phyloP scores from a whole-genome alignment of 2,888 invertebrate genomes.

The Lottia gigantea region DNA sequence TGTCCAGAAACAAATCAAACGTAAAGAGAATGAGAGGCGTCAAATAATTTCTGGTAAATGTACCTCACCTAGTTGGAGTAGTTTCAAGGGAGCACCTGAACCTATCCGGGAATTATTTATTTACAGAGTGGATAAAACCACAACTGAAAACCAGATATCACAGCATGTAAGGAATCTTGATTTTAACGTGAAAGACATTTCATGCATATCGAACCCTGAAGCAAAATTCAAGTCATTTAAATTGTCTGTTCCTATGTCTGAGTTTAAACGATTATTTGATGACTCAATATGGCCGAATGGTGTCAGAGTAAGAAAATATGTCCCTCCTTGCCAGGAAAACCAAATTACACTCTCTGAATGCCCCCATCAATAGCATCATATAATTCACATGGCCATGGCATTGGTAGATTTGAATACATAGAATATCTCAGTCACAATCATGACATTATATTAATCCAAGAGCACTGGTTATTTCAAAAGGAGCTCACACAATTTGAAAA shows the following conservation, averaged over 20 bases:
- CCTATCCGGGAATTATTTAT: not conserved
- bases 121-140: not conserved
- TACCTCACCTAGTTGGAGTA: not conserved
- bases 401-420: not conserved
- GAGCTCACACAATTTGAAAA: not conserved
- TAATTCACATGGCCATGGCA: not conserved
- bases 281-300: not conserved
- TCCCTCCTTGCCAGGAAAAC: not conserved
- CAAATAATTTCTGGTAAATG: not conserved
- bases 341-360: not conserved
- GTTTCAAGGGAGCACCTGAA: not conserved
- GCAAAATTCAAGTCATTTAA: not conserved
- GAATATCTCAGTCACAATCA: not conserved
- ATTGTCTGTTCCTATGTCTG: not conserved
- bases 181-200: not conserved
- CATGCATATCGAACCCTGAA: not conserved
- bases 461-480: not conserved
- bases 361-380: not conserved
- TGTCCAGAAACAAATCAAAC: not conserved
- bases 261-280: not conserved
- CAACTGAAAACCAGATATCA: not conserved
- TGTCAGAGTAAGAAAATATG: not conserved
- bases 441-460: not conserved
- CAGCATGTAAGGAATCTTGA: not conserved
- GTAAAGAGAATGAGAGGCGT: not conserved